These are phyloP conservation scores for Gymnocephalus cernua DNA, from an alignment of 2,113 vertebrate species.

Conservation along the genomic window DNA sequence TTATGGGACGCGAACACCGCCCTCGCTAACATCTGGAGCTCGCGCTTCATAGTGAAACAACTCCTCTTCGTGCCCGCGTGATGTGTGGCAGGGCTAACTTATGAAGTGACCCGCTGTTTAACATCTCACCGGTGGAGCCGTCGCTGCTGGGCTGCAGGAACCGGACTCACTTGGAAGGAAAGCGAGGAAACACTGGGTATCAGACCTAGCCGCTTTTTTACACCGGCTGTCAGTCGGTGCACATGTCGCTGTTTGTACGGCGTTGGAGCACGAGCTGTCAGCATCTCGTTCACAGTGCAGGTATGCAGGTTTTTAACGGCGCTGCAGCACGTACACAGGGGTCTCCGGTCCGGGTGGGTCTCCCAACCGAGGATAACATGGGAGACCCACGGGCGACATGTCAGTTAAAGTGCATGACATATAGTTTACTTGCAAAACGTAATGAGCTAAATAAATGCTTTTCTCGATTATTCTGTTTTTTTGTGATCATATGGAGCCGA, in stretches of 20 bases:
- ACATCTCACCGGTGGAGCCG: slow-evolving; percentile 25
- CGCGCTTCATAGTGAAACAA: slow-evolving; percentile 24
- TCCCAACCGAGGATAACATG: not conserved
- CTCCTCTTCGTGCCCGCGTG: slow-evolving; percentile 11
- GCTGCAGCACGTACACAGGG: slow-evolving; percentile 35
- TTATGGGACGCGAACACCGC: slow-evolving; percentile 18
- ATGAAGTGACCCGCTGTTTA: slow-evolving; percentile 45
- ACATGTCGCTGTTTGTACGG: not conserved
- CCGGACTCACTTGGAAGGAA: slow-evolving; percentile 47
- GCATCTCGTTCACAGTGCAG: not conserved
- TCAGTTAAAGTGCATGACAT: not conserved
- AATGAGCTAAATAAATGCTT: too few species aligned
- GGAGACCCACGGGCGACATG: not conserved
- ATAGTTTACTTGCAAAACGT: too few species aligned
- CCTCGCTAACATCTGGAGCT: slow-evolving; percentile 37
- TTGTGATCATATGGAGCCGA: too few species aligned
- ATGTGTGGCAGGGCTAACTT: slow-evolving; percentile 42
- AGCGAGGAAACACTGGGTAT: not conserved
- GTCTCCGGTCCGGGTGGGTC: slow-evolving; percentile 58
- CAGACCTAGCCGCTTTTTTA: not conserved
- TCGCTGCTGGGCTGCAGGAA: slow-evolving; percentile 6
- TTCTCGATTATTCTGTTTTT: too few species aligned
- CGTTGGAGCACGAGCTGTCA: slow-evolving; percentile 1
- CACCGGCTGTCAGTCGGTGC: not conserved
- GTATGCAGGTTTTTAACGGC: slow-evolving; percentile 1